phyloP scores from a whole-genome alignment of 2,888 invertebrate genomes.

The Alentia gelatinosa region DNA sequence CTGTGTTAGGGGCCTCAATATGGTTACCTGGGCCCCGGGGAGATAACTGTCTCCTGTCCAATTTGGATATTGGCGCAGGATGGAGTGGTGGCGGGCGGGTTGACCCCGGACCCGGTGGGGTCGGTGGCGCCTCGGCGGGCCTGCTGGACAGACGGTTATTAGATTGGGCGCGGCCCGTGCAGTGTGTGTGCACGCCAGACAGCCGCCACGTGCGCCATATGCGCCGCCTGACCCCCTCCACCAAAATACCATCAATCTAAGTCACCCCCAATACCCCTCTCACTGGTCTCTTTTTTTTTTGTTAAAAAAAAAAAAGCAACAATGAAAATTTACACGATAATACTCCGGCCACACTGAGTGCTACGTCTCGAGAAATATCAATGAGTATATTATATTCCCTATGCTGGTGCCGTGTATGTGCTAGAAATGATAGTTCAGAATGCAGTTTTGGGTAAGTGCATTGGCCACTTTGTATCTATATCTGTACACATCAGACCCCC shows the following conservation, averaged over 20 bases:
- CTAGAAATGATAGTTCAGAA: too few relatives aligned
- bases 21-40: slow-evolving; percentile 49
- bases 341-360: too few relatives aligned
- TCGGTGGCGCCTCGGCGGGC: not conserved
- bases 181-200: not conserved
- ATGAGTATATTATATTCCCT: too few relatives aligned
- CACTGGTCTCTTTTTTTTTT: not conserved
- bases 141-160: not conserved
- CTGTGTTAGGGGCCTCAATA: slow-evolving; percentile 32
- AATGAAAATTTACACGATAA: too few relatives aligned
- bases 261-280: not conserved
- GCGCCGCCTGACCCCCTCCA: slow-evolving; percentile 42
- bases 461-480: too few relatives aligned
- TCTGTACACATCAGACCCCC: too few relatives aligned
- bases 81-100: not conserved
- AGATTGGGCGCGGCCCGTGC: not conserved
- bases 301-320: too few relatives aligned
- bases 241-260: slow-evolving; percentile 22
- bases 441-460: too few relatives aligned
- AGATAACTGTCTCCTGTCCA: slow-evolving; percentile 47
- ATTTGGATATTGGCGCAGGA: slow-evolving; percentile 42
- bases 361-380: too few relatives aligned
- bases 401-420: too few relatives aligned
- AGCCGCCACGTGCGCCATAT: slow-evolving; percentile 13
- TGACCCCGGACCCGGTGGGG: not conserved